These are phyloP conservation scores for Noctua janthina DNA, from an alignment of 2,888 invertebrate species.

Conservation along the genomic window DNA sequence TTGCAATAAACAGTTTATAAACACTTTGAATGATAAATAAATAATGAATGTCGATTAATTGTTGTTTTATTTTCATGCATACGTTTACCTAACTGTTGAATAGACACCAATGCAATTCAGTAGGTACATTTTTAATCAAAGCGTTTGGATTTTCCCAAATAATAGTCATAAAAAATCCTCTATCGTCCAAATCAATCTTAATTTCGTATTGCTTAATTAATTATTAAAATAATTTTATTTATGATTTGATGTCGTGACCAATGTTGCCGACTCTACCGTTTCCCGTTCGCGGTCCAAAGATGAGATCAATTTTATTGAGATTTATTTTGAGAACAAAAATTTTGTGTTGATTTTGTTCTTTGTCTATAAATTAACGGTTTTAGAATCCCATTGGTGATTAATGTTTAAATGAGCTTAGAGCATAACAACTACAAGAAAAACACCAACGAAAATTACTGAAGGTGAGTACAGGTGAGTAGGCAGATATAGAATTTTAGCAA, in stretches of 20 bases:
- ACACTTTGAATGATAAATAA: slow-evolving; percentile 38
- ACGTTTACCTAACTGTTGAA: slow-evolving; percentile 1
- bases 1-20: slow-evolving; percentile 41
- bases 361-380: slow-evolving; percentile 82
- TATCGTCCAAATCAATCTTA: neutral
- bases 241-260: neutral
- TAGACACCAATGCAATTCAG: neutral
- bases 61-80: slow-evolving; percentile 48
- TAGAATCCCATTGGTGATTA: slow-evolving; percentile 75
- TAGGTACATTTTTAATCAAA: no score
- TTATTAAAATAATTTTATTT: neutral
- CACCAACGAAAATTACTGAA: neutral
- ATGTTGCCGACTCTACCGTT: slow-evolving; percentile 77
- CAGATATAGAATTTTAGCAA: neutral
- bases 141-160: neutral
- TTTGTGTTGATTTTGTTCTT: slow-evolving; percentile 80
- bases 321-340: slow-evolving; percentile 85
- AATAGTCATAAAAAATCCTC: neutral
- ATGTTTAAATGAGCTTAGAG: slow-evolving; percentile 57
- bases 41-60: slow-evolving; percentile 41
- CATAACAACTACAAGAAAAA: neutral
- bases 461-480: neutral
- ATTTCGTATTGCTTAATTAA: neutral
- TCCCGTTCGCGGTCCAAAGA: slow-evolving; percentile 77
- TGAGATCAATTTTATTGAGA: slow-evolving; percentile 89